Base-by-base conservation (phyloP, 1,140 invertebrate genomes). In the Hycleus cichorii region DNA sequence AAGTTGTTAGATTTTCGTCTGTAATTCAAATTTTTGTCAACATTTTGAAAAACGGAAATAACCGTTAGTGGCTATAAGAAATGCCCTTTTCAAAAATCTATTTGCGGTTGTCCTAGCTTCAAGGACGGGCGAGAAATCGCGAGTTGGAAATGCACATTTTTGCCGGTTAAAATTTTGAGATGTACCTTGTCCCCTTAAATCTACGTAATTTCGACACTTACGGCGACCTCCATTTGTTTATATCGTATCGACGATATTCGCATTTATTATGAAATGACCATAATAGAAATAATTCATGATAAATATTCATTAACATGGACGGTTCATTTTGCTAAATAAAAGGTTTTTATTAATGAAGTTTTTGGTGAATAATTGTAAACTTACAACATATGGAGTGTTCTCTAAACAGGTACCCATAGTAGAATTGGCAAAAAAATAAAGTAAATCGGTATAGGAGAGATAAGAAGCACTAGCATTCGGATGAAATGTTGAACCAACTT, bases 401-500 rank as follows among this genome's bases (percentile, higher is more conserved):
- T 77, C 76, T 65, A 90, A 78, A 69, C 87, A 91, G 53, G 81
- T 81, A 40, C 91, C 91, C 69, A 87, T 82, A 10, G 91, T 93
- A 18, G 90, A 87, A 44, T 80, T 80, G 39, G 90, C 80, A 59
- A 93, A 80, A 69, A 91, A 92, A 66, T 87, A 78, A 75, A 93
- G 80, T 11, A 93, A 74, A 71, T 93, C 89, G 47, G 80, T 82
- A 72, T 90, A 88, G 25, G 87, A 81, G 1, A 91, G 81, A 66
- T 86, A 78, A 10, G 87, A 88, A 51, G 81, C 78, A 39, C 79
- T 81, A 58, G 80, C 80, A 68, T 86, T 79, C 12, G 86, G 85
- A 74, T 87, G 81, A 72, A 84, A 85, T 24, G 77, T 72, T 63
- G 84, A 83, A 38, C 86, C 85, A 8, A 91, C 77, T 68, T 89